These are phyloP conservation scores for Phragmatobia fuliginosa DNA, from an alignment of 2,888 invertebrate genomes.

Conservation along the genomic window DNA sequence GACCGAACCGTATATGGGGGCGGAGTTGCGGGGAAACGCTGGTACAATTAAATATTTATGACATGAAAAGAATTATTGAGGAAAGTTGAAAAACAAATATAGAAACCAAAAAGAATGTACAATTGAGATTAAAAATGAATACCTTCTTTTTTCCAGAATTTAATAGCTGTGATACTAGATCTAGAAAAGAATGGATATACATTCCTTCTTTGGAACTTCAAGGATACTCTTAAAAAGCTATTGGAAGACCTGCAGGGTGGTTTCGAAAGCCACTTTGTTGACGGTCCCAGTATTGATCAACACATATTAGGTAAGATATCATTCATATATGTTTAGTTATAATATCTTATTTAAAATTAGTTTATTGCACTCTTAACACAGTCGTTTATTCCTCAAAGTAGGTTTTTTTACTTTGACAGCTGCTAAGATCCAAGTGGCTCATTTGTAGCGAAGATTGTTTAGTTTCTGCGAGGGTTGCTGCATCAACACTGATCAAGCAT, in stretches of 20 bases:
- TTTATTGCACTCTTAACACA: background rate
- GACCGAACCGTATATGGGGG: no score
- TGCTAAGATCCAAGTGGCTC: constrained; percentile 14
- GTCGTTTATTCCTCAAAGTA: background rate
- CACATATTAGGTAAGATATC: constrained; percentile 64
- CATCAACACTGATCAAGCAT: background rate
- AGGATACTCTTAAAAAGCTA: constrained; percentile 56
- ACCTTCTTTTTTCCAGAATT: constrained; percentile 61
- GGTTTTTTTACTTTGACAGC: constrained; percentile 11
- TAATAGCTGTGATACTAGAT: constrained; percentile 70
- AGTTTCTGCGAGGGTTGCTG: background rate
- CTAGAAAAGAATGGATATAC: constrained; percentile 60
- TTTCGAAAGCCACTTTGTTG: constrained; percentile 60
- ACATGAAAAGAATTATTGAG: no score
- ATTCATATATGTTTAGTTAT: no score
- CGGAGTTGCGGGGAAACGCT: no score
- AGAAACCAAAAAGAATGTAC: no score
- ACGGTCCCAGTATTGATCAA: constrained; percentile 73
- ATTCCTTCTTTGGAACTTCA: constrained; percentile 76
- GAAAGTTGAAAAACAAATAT: no score
- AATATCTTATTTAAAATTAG: no score
- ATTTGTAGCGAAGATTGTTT: constrained; percentile 13
- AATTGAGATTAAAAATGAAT: no score
- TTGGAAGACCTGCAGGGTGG: constrained; percentile 62
- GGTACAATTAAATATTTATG: no score